Evolutionary conservation across 2,888 invertebrate genomes (phyloP).

Genomic region (Tipula lateralis): DNA sequence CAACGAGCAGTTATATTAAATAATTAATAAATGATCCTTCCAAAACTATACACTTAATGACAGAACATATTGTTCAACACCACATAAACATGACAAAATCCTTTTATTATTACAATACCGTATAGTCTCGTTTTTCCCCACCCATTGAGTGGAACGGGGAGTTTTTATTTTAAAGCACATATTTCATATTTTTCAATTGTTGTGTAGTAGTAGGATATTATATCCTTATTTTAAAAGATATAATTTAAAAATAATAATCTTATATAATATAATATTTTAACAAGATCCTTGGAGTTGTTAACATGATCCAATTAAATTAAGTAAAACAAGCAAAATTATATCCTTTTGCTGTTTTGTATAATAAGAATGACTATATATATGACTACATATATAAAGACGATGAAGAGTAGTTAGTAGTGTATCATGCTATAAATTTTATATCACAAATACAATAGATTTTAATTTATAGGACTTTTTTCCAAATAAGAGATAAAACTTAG

Average conservation of each 20-base stretch:
- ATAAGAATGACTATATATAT: neutral
- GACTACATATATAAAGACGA: neutral
- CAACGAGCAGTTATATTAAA: neutral
- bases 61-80: neutral
- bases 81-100: neutral
- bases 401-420: neutral
- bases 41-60: neutral
- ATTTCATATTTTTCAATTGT: constrained; percentile 7
- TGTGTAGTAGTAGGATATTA: neutral
- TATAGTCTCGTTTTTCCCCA: neutral
- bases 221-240: neutral
- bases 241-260: neutral
- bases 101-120: neutral
- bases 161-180: constrained; percentile 3
- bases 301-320: constrained; percentile 24
- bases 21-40: neutral
- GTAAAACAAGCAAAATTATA: constrained; percentile 24
- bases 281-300: constrained; percentile 19
- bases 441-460: neutral
- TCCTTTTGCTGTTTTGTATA: neutral
- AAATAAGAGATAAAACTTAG: neutral
- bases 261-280: constrained; percentile 13
- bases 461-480: constrained; percentile 20
- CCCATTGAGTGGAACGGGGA: too few relatives aligned
- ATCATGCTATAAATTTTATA: neutral